Evolutionary conservation across 2,888 invertebrate species (phyloP).

Genomic region (Phasia obesa): DNA sequence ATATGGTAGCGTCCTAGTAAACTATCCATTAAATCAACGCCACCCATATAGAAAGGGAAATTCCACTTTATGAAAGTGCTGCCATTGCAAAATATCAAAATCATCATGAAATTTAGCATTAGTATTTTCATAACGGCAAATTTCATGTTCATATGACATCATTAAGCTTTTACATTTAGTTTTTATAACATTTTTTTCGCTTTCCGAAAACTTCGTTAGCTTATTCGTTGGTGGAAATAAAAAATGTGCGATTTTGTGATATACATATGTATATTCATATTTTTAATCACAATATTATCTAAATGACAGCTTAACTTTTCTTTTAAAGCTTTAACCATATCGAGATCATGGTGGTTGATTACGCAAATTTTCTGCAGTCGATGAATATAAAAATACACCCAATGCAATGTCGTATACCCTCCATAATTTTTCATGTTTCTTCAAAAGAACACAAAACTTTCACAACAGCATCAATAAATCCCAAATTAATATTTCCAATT

Average conservation of each 20-base stretch:
- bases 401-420: slow-evolving; percentile 54
- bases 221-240: slow-evolving; percentile 68
- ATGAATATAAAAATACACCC: slow-evolving; percentile 38
- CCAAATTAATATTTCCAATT: slow-evolving; percentile 54
- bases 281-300: too few species aligned
- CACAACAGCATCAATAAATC: slow-evolving; percentile 26
- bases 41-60: slow-evolving; percentile 1
- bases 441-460: slow-evolving; percentile 45
- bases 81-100: slow-evolving; percentile 51
- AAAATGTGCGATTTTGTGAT: too few species aligned
- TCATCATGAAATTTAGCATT: slow-evolving; percentile 47
- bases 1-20: too few species aligned
- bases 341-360: not conserved
- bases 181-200: slow-evolving; percentile 43
- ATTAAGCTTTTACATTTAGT: slow-evolving; percentile 49
- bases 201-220: slow-evolving; percentile 42
- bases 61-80: not conserved
- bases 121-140: slow-evolving; percentile 25
- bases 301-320: too few species aligned
- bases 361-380: slow-evolving; percentile 33
- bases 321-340: slow-evolving; percentile 33
- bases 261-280: slow-evolving; percentile 47
- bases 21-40: too few species aligned
- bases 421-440: slow-evolving; percentile 51
- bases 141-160: slow-evolving; percentile 6